Conservation (phyloP, 2,113 vertebrate genomes). For the Mormoops blainvillei region DNA sequence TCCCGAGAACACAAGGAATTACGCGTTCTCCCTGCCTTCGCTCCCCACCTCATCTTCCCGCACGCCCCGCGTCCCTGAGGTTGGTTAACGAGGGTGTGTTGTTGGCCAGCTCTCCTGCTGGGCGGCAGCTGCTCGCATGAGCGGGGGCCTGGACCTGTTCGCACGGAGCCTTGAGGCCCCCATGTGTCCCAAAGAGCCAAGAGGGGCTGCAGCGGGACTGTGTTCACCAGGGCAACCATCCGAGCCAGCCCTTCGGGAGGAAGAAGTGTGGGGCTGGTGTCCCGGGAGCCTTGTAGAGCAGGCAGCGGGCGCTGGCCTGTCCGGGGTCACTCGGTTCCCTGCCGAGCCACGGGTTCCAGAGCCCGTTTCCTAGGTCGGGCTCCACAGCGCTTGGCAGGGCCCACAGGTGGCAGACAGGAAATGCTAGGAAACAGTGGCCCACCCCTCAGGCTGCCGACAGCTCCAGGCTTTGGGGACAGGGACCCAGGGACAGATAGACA, state of each 20-base stretch:
- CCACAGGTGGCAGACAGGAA: neutral
- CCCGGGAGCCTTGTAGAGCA: fast-evolving
- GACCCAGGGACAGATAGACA: neutral
- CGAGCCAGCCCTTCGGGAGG: fast-evolving
- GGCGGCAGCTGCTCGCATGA: neutral
- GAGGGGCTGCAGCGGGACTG: fast-evolving
- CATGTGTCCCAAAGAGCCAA: neutral
- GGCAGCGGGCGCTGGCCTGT: neutral
- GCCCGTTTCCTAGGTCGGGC: neutral
- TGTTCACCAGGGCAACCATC: neutral
- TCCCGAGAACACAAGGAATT: fast-evolving
- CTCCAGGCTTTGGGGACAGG: neutral
- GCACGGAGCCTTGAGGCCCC: neutral
- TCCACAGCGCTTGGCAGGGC: fast-evolving
- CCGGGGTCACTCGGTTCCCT: fast-evolving
- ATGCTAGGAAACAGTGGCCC: neutral
- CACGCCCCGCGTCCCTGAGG: fast-evolving
- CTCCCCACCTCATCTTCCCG: neutral
- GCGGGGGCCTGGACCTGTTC: fast-evolving
- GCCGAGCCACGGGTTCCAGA: fast-evolving
- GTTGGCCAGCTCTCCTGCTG: too few relatives aligned
- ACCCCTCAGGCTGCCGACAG: neutral
- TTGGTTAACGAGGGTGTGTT: neutral
- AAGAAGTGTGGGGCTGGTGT: neutral
- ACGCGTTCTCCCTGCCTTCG: fast-evolving